Percentiles rank a stretch among this genome's conserved stretches.
Evolutionary conservation across 23 tunicate species (phyloP).

Genomic region (Oikopleura dioica): DNA sequence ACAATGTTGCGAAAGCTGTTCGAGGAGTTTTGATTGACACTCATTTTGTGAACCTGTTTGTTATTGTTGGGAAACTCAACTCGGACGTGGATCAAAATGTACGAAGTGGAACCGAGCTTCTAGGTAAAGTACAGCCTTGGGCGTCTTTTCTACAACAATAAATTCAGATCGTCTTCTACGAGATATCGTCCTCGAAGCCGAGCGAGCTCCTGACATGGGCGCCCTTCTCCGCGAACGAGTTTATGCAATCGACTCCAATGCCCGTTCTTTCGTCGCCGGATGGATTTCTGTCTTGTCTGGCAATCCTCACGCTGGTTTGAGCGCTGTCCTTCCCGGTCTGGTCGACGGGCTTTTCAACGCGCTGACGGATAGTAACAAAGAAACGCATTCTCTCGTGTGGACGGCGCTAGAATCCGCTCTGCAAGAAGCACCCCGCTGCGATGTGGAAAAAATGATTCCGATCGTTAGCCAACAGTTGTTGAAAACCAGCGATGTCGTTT

Average conservation of each 20-base stretch:
- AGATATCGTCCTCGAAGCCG: slow-evolving; percentile 11
- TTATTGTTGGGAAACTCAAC: neutral
- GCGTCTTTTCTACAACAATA: too few species aligned
- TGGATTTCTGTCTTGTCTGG: neutral
- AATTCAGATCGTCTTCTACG: neutral
- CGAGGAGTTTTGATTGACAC: neutral
- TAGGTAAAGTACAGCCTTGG: too few species aligned
- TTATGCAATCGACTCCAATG: neutral
- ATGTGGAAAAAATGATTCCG: neutral
- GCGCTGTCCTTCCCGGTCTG: neutral
- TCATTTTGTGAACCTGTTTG: neutral
- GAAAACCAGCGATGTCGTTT: neutral
- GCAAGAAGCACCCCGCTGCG: neutral
- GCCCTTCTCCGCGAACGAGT: slow-evolving; percentile 15
- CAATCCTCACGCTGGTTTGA: neutral
- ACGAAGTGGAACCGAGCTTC: neutral
- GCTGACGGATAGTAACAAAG: neutral
- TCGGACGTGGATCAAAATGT: slow-evolving; percentile 8
- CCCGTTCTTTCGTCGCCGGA: neutral
- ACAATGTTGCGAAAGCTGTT: slow-evolving; percentile 3
- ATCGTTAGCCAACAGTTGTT: neutral
- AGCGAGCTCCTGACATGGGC: slow-evolving; percentile 21
- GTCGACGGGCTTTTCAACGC: slow-evolving; percentile 1
- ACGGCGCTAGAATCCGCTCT: neutral
- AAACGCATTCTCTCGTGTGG: neutral